These are phyloP conservation scores for Trinectes maculatus DNA, from an alignment of 2,113 vertebrate species.

Conservation along the genomic window DNA sequence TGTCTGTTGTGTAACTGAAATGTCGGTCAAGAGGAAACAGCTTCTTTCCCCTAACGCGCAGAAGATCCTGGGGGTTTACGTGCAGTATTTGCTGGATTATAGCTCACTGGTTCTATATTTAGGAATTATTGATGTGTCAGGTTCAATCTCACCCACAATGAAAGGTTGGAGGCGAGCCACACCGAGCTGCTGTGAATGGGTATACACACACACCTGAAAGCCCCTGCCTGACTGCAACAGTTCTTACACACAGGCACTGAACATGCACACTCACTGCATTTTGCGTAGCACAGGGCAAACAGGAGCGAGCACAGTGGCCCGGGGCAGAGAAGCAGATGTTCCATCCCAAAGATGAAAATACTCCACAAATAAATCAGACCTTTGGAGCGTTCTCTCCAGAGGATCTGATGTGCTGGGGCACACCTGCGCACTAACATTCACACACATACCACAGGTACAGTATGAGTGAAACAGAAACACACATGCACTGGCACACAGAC, in stretches of 20 bases:
- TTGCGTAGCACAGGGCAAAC: conserved; percentile 34
- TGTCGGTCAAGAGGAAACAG: conserved; percentile 26
- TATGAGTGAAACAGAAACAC: conserved; percentile 23
- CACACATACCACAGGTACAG: conserved; percentile 37
- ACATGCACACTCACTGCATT: conserved; percentile 33
- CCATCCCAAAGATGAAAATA: conserved; percentile 67
- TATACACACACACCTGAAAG: too few species aligned
- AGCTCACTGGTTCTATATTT: conserved; percentile 37
- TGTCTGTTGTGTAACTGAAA: conserved; percentile 4
- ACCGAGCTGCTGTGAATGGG: conserved; percentile 31
- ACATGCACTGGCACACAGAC: not conserved
- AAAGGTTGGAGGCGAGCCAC: conserved; percentile 36
- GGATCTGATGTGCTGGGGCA: conserved; percentile 72
- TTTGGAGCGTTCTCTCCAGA: conserved; percentile 43
- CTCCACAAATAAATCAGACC: conserved; percentile 74
- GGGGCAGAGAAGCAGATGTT: conserved; percentile 64
- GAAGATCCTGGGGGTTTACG: conserved; percentile 24
- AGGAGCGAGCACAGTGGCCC: conserved; percentile 37
- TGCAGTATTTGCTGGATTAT: conserved; percentile 47
- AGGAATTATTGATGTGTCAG: conserved; percentile 54
- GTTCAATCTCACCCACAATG: conserved; percentile 39
- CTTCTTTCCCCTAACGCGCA: conserved; percentile 37
- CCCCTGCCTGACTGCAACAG: too few species aligned
- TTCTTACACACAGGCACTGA: conserved; percentile 16
- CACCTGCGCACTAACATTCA: conserved; percentile 68